Percentiles rank a stretch among this genome's conserved stretches.
Evolutionary conservation across 2,113 vertebrate species (phyloP).

Genomic region (Grammomys surdaster): DNA sequence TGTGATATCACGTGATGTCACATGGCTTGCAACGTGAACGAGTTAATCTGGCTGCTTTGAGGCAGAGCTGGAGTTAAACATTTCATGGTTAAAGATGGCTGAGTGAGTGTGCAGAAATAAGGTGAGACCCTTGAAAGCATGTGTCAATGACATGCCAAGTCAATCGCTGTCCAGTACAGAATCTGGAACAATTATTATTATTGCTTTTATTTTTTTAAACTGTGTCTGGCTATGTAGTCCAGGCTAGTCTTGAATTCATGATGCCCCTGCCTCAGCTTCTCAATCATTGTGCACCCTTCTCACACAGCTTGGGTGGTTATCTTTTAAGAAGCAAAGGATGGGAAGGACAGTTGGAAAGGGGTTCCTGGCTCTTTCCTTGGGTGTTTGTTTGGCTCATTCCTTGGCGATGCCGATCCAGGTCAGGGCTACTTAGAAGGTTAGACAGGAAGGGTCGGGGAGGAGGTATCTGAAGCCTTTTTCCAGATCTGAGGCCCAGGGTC

Average conservation of each 20-base stretch:
- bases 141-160: fast-evolving
- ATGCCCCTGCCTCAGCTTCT: background rate
- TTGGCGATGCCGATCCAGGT: background rate
- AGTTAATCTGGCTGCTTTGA: background rate
- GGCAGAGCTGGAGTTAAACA: background rate
- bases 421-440: background rate
- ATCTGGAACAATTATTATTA: background rate
- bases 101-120: background rate
- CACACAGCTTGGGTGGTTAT: background rate
- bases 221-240: too few species aligned
- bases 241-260: background rate
- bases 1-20: fast-evolving
- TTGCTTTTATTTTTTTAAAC: background rate
- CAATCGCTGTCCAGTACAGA: background rate
- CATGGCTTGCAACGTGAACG: fast-evolving
- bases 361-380: background rate
- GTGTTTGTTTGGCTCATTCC: background rate
- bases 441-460: too few species aligned
- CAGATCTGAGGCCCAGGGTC: too few species aligned
- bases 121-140: background rate
- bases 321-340: background rate
- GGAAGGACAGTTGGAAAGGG: background rate
- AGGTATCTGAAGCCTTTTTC: fast-evolving
- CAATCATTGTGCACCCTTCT: background rate
- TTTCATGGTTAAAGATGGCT: background rate